phyloP scores from a whole-genome alignment of 2,113 vertebrate species.

The Oncorhynchus gorbuscha region DNA sequence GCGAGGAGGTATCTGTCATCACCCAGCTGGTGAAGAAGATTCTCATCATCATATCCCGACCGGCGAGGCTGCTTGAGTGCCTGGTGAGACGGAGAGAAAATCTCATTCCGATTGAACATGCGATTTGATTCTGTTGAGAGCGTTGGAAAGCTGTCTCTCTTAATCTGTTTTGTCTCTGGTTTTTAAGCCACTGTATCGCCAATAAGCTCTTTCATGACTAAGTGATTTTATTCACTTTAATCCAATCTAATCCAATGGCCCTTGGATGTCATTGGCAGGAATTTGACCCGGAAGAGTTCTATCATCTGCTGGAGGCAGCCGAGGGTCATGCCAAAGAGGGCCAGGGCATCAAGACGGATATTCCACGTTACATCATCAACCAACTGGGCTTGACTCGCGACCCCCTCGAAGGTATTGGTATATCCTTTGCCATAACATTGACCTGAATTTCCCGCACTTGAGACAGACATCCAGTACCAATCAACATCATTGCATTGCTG shows the following conservation, averaged over 20 bases:
- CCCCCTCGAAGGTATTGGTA: slow-evolving; percentile 81
- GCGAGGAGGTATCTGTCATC: slow-evolving; percentile 87
- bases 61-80: slow-evolving; percentile 92
- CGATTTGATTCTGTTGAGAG: too few relatives aligned
- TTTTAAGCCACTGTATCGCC: too few relatives aligned
- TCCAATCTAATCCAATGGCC: slow-evolving; percentile 27
- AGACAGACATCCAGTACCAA: neutral
- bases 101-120: too few relatives aligned
- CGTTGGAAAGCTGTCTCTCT: too few relatives aligned
- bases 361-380: slow-evolving; percentile 93
- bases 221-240: neutral
- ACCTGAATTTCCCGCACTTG: too few relatives aligned
- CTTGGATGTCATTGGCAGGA: slow-evolving; percentile 74
- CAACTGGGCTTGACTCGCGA: slow-evolving; percentile 91
- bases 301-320: slow-evolving; percentile 92
- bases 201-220: too few relatives aligned
- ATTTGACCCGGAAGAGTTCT: slow-evolving; percentile 96
- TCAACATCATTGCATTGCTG: neutral
- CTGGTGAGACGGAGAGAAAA: slow-evolving; percentile 76
- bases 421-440: neutral
- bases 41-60: slow-evolving; percentile 92
- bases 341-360: slow-evolving; percentile 91
- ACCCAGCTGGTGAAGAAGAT: slow-evolving; percentile 90
- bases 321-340: slow-evolving; percentile 95
- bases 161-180: too few relatives aligned